Evolutionary conservation across 2,113 vertebrate species (phyloP), one percentile per base, ranked within the genome.

Genomic region (Merops nubicus): DNA sequence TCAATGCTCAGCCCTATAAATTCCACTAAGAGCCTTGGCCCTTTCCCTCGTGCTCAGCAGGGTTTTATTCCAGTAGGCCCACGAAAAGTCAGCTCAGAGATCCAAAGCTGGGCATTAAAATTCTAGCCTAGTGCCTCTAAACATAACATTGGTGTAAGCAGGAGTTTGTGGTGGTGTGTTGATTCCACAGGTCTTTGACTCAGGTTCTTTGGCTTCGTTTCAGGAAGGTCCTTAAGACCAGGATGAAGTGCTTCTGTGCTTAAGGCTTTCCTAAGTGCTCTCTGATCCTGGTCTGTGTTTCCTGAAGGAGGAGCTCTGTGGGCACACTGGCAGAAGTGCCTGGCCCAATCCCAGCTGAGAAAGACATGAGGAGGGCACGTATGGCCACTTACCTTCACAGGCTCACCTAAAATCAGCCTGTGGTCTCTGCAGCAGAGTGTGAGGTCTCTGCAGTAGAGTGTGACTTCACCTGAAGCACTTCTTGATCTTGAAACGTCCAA

Each of bases 81-180:
- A 48, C 70, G 75, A 45, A 26, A 25, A 89, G 47, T 16, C 40
- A 85, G 12, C 36, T 88, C 65, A 79, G 75, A 82, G 88, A 83
- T 73, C 19, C 14, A 70, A 72, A 47, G 23, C 17, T 68, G 11
- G 42, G n/a, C 34, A 29, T 60, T 43, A 56, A 23, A 85, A 78
- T 78, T 85, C 33, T 15, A 13, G 28, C 5, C n/a, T 42, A 68
- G 7, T 4, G 0, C 23, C 38, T 91, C 59, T 89, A 45, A 77
- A 38, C 5, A 29, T 7, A 29, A 5, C 31, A 16, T 56, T 59
- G 42, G 13, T 2, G 0, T 40, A 63, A 88, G 47, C 22, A 43
- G 1, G 2, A 51, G 7, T 48, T 78, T 0, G 0, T n/a, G 29
- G 18, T 33, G 8, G 36, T 89, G 15, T 8, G 2, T 31, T 82